Evolutionary conservation across 2,797 vertebrate species (phyloP), one percentile per base, ranked within the genome.

Genomic region (Cyprinodon diabolis): DNA sequence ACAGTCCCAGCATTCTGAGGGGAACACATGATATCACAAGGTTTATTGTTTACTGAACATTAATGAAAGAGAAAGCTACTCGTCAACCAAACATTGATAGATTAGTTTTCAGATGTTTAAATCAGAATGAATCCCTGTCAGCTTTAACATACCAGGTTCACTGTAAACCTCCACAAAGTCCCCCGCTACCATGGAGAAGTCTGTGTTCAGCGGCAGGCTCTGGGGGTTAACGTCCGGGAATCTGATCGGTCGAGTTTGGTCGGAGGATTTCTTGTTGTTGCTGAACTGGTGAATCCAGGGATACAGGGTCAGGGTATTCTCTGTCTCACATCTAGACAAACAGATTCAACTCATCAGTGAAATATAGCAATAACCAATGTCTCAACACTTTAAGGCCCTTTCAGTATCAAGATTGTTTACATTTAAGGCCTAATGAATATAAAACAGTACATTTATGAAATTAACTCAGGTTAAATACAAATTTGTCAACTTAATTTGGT

Each of bases 211-310:
- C 45, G 98, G 97, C 89, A 99, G 95, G 84, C 95, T 96, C 86
- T 99, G 97, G 80, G 98, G 97, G 86, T 99, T 96, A 84, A 99
- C 93, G 84, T 99, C 98, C 51, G 98, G 98, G 82, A 99, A 99
- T 86, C 93, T 93, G 91, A 99, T 92, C 4, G 97, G 94, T 83
- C 97, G 96, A 67, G 95, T 98, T 90, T 99, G 98, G 96, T 99
- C 98, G 47, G 94, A 94, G 58, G 96, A 97, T 91, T 93, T 96
- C 93, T 96, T 96, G 91, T 99, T 99, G 95, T 99, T 99, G 93
- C 98, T 99, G 93, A 98, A 99, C 87, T 99, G 98, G 94, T 99
- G 98, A 89, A 99, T 96, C 98, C 98, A 99, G 63, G 98, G 98
- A 91, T 98, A 99, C 91, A 99, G 92, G 76, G 96, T 97, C 90